Conservation (phyloP, 2,113 vertebrate species). For the Brachirus orientalis region DNA sequence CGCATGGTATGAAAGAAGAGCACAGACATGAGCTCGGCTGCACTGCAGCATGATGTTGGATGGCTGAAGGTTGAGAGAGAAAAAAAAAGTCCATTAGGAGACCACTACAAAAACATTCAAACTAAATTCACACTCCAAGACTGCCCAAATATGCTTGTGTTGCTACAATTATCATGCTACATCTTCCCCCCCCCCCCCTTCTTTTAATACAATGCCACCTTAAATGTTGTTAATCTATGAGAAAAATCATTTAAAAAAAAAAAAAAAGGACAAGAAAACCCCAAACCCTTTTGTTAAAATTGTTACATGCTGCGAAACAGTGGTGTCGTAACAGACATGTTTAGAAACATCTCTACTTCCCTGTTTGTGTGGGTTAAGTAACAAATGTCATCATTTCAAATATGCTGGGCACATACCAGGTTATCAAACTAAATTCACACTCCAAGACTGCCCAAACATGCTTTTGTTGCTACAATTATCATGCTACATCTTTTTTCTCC, state of each 20-base stretch:
- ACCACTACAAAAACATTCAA: not conserved
- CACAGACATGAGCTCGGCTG: constrained; percentile 86
- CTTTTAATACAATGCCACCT: no score
- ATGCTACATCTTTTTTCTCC: no score
- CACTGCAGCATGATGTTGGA: constrained; percentile 87
- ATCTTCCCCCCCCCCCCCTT: no score
- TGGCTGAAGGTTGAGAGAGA: constrained; percentile 68
- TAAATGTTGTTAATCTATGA: not conserved
- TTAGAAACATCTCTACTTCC: constrained; percentile 62
- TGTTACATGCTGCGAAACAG: constrained; percentile 64
- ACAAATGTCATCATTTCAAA: constrained; percentile 26
- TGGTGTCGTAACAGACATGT: constrained; percentile 41
- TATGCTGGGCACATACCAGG: constrained; percentile 43
- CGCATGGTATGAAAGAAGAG: constrained; percentile 88
- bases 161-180: constrained; percentile 12
- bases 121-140: not conserved
- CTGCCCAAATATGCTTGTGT: constrained; percentile 41
- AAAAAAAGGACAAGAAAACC: constrained; percentile 5
- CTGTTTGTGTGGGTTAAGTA: constrained; percentile 24
- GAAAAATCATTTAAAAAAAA: no score
- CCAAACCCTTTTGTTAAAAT: constrained; percentile 67
- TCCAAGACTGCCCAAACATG: constrained; percentile 29
- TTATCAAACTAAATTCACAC: not conserved
- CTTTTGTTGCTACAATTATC: constrained; percentile 22
- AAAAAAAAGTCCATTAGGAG: not conserved